Evolutionary conservation across 2,797 vertebrate species (phyloP).

Genomic region (Lagocephalus sceleratus): DNA sequence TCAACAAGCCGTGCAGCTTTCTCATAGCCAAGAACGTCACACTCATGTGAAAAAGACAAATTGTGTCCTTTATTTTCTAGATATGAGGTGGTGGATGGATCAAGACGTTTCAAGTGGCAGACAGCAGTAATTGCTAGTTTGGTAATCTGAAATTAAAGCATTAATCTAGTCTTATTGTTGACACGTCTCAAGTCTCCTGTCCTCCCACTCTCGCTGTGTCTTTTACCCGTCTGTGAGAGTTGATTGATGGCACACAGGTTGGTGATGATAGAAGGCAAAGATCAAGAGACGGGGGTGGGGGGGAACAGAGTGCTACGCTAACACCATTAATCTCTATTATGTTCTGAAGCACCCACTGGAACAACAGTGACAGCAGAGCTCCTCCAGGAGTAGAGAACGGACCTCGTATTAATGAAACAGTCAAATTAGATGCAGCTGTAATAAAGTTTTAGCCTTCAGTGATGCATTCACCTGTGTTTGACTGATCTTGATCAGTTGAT

Average conservation of each 20-base stretch:
- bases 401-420: constrained; percentile 16
- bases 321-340: constrained; percentile 52
- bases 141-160: constrained; percentile 11
- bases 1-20: too few species aligned
- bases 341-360: constrained; percentile 28
- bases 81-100: too few species aligned
- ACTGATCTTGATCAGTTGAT: background rate
- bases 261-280: constrained; percentile 19
- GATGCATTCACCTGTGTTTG: background rate
- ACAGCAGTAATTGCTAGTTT: constrained; percentile 6
- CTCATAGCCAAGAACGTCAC: too few species aligned
- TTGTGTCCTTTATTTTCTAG: too few species aligned
- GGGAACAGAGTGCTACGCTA: background rate
- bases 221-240: constrained; percentile 1
- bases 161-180: constrained; percentile 18
- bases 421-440: constrained; percentile 3
- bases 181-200: constrained; percentile 4
- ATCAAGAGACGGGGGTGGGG: background rate
- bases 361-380: constrained; percentile 15
- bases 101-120: background rate
- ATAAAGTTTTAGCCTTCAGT: constrained; percentile 5
- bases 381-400: constrained; percentile 14
- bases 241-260: constrained; percentile 2
- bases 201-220: constrained; percentile 10
- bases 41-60: too few species aligned